Evolutionary conservation across 2,888 invertebrate genomes (phyloP), one percentile per base, ranked within the genome.

Genomic region (Tricholauxania praeusta): DNA sequence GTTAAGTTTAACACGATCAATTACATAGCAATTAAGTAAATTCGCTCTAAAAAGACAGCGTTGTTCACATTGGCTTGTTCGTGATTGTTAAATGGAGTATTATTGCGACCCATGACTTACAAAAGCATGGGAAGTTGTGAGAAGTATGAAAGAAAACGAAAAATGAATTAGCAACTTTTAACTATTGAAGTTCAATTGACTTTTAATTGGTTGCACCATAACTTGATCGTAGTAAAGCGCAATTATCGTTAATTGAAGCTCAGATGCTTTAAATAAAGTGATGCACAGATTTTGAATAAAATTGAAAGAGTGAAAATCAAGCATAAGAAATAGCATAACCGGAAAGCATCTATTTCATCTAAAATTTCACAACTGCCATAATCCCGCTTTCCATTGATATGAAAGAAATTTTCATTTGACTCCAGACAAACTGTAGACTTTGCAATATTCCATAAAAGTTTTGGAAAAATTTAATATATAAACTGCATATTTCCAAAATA

Each of bases 1-100:
- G 70, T 63, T 63, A 53, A 63, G 52, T 63, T 63, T 70, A 52
- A 70, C 70, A 62, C 62, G 62, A 70, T 70, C 70, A 70, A 63
- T 70, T 70, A 63, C 70, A 32, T 49, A 69, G 32, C 59, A 48
- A 60, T 64, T 64, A 51, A n/a, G n/a, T n/a, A n/a, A 51, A 64
- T 64, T 64, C 10, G 64, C 64, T 64, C 10, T 10, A 22, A 12
- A 12, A 51, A 49, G 49, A 5, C 49, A 28, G 7, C n/a, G 10
- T 22, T 15, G 28, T 39, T 19, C 39, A 6, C 60, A 47, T 62
- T 17, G 12, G 14, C 39, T 62, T 62, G 17, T 32, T 32, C n/a
- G 28, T 39, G 39, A 32, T 14, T 10, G 60, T 62, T 62, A 39
- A 15, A 62, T 62, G 47, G n/a, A 62, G 39, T 62, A 32, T 60